Base-by-base conservation (phyloP, 2,797 vertebrate genomes). In the Spea hammondii region DNA sequence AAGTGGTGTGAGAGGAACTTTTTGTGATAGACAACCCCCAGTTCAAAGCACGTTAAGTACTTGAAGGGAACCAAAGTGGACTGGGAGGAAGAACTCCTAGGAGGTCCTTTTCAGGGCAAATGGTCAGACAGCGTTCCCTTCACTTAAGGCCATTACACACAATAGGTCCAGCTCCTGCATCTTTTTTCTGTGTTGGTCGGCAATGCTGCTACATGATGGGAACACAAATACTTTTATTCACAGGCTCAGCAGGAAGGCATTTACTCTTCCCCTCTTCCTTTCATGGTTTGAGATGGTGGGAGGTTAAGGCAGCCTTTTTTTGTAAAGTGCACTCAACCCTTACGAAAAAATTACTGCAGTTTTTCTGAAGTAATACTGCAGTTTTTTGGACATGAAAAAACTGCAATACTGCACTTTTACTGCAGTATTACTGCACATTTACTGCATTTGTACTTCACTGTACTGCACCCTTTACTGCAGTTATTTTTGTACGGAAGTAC, bases 31-130 rank as follows among this genome's bases (percentile, higher is more conserved):
- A 4, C 32, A 86, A 51, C 62, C 50, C 45, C 78, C 79, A 74
- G 79, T 89, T 92, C 89, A 89, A 90, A 89, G 84, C 81, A 78
- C 84, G 65, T 77, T 83, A 82, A 75, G 62, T 17, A 51, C 67
- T 77, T 80, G 53, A 79, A 83, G 65, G 76, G 81, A 71, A 70
- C 46, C 59, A 17, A 71, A 79, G 76, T 65, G 67, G 73, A 69
- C 81, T 74, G 0, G 75, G 76, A 80, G 79, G 81, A 86, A 80
- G 59, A 71, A 45, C 70, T 85, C 14, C 0, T 50, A 53, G 46
- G 77, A 60, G 32, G 4, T 59, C 78, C 32, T 83, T 88, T 70
- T 78, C 57, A 65, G 59, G 64, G 66, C 54, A n/a, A 45, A 65
- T 66, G 75, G 79, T 46, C 77, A 82, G 72, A 74, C 74, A 69